Evolutionary conservation across 2,113 vertebrate genomes (phyloP).

Genomic region (Platichthys flesus): DNA sequence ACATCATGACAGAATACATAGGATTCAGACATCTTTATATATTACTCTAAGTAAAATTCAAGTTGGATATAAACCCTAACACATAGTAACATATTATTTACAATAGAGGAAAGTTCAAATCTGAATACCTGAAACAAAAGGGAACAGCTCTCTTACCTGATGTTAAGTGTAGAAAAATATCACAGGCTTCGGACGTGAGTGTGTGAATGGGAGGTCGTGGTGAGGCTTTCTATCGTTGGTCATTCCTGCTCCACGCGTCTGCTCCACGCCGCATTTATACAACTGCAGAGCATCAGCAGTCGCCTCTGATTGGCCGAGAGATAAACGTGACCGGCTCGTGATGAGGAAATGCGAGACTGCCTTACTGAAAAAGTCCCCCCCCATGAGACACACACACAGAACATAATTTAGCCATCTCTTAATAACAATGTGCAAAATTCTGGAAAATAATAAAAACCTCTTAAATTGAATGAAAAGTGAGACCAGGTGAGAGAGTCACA

Average conservation of each 20-base stretch:
- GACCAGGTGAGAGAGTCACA: neutral
- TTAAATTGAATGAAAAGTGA: neutral
- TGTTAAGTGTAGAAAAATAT: constrained; percentile 53
- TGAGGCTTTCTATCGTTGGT: constrained; percentile 32
- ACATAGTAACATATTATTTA: no score
- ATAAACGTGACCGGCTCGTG: constrained; percentile 32
- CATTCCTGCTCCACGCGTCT: constrained; percentile 39
- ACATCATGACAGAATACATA: no score
- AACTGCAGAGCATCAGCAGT: neutral
- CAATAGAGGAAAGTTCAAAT: no score
- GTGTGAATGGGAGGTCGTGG: neutral
- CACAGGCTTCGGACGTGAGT: constrained; percentile 4
- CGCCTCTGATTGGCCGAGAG: constrained; percentile 46
- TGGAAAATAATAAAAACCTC: no score
- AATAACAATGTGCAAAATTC: neutral
- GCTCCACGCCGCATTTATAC: constrained; percentile 46
- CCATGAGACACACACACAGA: neutral
- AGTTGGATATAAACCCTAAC: no score
- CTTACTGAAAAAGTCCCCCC: no score
- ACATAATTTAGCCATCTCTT: no score
- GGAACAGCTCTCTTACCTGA: constrained; percentile 40
- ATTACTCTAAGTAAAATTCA: no score
- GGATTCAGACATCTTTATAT: no score
- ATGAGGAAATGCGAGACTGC: neutral
- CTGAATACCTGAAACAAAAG: neutral